phyloP scores from a whole-genome alignment of 2,888 invertebrate species.

The Dasypolia templi region DNA sequence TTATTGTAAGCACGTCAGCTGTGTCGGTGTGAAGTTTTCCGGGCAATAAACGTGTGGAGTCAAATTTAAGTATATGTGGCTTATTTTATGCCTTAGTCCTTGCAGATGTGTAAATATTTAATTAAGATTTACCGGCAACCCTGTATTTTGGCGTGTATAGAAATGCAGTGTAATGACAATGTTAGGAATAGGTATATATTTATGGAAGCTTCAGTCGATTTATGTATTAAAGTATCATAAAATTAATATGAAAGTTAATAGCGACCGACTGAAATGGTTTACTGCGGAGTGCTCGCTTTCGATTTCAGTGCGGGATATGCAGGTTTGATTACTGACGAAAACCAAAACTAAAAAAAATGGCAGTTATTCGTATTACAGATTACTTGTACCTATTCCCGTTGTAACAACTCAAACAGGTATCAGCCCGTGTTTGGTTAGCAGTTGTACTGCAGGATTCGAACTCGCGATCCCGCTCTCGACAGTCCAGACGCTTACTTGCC shows the following conservation, averaged over 20 bases:
- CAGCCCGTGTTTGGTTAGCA: neutral
- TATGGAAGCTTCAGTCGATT: constrained; percentile 14
- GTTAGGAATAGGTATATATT: constrained; percentile 2
- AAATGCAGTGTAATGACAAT: constrained; percentile 41
- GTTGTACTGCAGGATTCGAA: constrained; percentile 3
- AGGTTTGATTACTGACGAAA: constrained; percentile 28
- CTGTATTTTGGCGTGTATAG: constrained; percentile 39
- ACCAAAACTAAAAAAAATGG: neutral
- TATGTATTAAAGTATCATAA: constrained; percentile 13
- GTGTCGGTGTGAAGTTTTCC: constrained; percentile 81
- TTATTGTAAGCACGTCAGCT: constrained; percentile 82
- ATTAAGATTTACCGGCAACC: constrained; percentile 25
- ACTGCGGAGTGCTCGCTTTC: constrained; percentile 16
- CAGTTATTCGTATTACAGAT: neutral
- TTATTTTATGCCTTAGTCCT: constrained; percentile 42
- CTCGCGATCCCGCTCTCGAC: neutral
- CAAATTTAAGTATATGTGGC: constrained; percentile 33
- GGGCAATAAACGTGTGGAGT: constrained; percentile 61
- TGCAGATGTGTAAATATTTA: constrained; percentile 50
- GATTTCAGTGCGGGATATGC: constrained; percentile 25
- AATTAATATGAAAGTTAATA: constrained; percentile 15
- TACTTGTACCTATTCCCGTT: neutral
- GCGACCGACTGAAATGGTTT: constrained; percentile 16
- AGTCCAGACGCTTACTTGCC: neutral
- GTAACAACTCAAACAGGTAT: neutral